These are phyloP conservation scores for Macheiramphus alcinus DNA, from an alignment of 2,113 vertebrate species.

Conservation along the genomic window DNA sequence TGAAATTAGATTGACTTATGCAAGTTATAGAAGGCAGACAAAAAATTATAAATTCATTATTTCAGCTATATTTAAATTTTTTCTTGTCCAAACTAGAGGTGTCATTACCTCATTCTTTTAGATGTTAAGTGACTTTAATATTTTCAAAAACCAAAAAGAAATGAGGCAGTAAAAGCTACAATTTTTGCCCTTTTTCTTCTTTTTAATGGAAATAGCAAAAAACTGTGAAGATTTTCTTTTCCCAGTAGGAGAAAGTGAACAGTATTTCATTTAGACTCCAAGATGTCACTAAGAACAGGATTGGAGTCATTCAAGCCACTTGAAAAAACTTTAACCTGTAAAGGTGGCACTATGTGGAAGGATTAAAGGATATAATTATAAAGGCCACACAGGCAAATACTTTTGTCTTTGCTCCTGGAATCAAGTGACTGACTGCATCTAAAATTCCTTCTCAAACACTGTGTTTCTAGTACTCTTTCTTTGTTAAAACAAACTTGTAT, in stretches of 20 bases:
- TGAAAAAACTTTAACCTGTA: neutral
- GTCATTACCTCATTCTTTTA: neutral
- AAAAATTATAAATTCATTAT: neutral
- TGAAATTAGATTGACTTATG: neutral
- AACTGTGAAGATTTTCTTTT: neutral
- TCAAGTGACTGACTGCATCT: neutral
- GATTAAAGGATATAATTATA: neutral
- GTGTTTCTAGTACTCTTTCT: neutral
- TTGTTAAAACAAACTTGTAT: neutral
- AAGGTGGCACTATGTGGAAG: neutral
- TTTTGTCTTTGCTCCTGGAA: neutral
- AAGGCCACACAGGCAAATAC: neutral
- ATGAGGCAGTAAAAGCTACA: neutral
- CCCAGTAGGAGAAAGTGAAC: neutral
- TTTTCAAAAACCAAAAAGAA: neutral
- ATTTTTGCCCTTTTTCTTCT: neutral
- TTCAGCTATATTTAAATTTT: neutral
- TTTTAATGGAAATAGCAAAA: neutral
- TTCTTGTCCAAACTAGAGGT: neutral
- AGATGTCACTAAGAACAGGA: neutral
- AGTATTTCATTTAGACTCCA: neutral
- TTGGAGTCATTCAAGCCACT: neutral
- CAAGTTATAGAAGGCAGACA: neutral
- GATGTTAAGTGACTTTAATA: neutral
- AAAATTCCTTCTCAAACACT: neutral